Conservation (phyloP, 2,888 invertebrate species). For the Dicycla oo region DNA sequence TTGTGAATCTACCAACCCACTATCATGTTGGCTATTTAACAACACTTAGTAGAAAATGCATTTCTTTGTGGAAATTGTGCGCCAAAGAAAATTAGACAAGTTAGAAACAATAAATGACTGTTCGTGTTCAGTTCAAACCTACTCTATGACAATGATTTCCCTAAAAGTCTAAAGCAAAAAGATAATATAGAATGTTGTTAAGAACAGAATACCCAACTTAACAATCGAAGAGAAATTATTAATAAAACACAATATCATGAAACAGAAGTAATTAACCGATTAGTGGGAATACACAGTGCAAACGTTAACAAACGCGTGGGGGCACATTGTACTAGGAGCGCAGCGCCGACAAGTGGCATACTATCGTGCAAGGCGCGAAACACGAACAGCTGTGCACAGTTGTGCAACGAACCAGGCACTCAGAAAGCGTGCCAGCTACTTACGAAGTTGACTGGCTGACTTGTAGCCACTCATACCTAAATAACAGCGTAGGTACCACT, state of each 20-base stretch:
- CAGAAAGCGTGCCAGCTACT: slow-evolving; percentile 73
- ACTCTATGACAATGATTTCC: not conserved
- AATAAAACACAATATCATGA: not conserved
- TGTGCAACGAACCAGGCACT: slow-evolving; percentile 78
- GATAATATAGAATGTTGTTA: too few relatives aligned
- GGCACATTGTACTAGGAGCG: slow-evolving; percentile 74
- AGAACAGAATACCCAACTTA: not conserved
- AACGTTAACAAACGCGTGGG: slow-evolving; percentile 69
- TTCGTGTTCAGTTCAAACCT: not conserved
- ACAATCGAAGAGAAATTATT: not conserved
- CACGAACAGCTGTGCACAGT: slow-evolving; percentile 66
- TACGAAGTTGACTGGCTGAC: slow-evolving; percentile 71
- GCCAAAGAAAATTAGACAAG: not conserved
- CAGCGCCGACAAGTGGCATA: slow-evolving; percentile 69
- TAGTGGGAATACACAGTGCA: slow-evolving; percentile 45
- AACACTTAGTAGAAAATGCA: slow-evolving; percentile 37
- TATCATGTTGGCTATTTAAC: slow-evolving; percentile 52
- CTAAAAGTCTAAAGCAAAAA: not conserved
- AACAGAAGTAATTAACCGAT: slow-evolving; percentile 18
- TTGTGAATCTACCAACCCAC: slow-evolving; percentile 75
- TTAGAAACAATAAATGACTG: not conserved
- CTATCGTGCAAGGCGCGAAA: slow-evolving; percentile 58
- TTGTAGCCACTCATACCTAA: slow-evolving; percentile 50
- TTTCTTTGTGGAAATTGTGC: slow-evolving; percentile 4
- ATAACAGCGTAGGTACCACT: slow-evolving; percentile 54